Conservation (phyloP, 64 coral and sea anemone genomes). For the Cladopsammia gracilis region DNA sequence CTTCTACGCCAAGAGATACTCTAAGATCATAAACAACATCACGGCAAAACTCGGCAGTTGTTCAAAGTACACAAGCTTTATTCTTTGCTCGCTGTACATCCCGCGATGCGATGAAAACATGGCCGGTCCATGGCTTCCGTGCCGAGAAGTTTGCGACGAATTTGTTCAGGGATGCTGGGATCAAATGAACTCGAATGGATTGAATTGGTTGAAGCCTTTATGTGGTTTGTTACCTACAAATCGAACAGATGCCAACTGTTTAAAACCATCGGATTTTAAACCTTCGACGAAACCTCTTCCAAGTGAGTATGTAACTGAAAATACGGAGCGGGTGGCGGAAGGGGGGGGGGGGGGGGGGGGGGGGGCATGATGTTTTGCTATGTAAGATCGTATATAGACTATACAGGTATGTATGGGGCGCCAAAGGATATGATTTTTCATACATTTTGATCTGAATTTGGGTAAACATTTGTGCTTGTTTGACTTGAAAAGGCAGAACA, state of each 20-base stretch:
- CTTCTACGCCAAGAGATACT: neutral
- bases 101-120: conserved; percentile 36
- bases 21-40: neutral
- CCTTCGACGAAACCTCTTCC: neutral
- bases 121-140: conserved; percentile 41
- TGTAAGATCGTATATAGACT: no score
- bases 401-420: no score
- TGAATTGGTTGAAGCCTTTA: conserved; percentile 64
- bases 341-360: no score
- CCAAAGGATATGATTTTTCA: no score
- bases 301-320: neutral
- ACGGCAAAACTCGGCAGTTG: conserved; percentile 13
- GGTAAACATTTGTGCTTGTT: no score
- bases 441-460: no score
- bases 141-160: conserved; percentile 59
- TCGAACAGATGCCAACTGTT: conserved; percentile 20
- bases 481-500: no score
- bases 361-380: no score
- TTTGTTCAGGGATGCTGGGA: conserved; percentile 35
- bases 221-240: conserved; percentile 43
- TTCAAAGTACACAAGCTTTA: conserved; percentile 55
- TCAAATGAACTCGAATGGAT: conserved; percentile 3
- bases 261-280: conserved; percentile 50
- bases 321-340: no score
- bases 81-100: conserved; percentile 63